Evolutionary conservation across 2,113 vertebrate species (phyloP).

Genomic region (Rissa tridactyla): DNA sequence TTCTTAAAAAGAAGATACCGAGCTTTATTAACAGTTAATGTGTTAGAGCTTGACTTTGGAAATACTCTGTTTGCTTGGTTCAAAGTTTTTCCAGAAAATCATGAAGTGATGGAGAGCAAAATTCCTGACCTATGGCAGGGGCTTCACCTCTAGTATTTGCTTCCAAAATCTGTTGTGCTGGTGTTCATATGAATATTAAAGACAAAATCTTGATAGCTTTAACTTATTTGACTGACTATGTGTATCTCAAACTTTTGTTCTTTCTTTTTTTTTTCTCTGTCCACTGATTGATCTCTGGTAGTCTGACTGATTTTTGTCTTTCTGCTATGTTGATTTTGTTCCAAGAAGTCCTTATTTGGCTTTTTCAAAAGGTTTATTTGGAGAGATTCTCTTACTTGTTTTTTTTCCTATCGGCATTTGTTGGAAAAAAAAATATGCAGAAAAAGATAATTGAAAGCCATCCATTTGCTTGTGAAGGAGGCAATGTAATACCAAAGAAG

Average conservation of each 20-base stretch:
- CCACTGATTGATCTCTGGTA: rapidly evolving
- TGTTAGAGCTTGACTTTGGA: background rate
- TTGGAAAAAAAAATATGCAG: background rate
- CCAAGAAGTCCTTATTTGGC: background rate
- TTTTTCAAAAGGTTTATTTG: background rate
- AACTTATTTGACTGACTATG: rapidly evolving
- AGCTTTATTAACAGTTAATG: background rate
- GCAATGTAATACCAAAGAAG: background rate
- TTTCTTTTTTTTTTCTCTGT: rapidly evolving
- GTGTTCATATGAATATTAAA: background rate
- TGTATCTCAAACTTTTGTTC: background rate
- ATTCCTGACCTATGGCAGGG: background rate
- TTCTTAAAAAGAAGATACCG: background rate
- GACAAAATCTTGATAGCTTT: background rate
- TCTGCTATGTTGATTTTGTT: background rate
- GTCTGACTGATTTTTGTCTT: background rate
- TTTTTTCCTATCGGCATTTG: background rate
- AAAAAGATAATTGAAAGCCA: background rate
- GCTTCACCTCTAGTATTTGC: background rate
- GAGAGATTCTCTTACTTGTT: background rate
- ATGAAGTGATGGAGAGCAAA: background rate
- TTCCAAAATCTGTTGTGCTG: background rate
- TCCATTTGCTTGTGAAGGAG: background rate
- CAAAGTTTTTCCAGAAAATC: background rate
- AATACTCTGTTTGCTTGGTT: background rate